Evolutionary conservation across 2,113 vertebrate genomes (phyloP).

Genomic region (Podarcis raffonei): DNA sequence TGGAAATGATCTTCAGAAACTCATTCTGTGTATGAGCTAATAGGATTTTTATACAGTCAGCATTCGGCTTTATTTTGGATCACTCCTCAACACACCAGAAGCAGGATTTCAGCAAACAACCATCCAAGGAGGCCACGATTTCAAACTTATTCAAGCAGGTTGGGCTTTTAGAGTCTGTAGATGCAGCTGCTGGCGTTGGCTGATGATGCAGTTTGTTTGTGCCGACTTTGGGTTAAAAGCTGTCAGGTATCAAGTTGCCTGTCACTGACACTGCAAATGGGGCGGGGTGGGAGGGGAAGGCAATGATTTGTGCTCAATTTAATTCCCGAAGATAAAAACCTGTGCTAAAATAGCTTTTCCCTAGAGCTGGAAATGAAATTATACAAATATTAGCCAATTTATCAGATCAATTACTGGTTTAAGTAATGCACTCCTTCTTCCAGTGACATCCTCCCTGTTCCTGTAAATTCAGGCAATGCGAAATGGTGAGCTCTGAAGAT

Average conservation of each 20-base stretch:
- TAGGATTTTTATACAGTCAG: conserved; percentile 92
- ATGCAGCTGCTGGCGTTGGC: conserved; percentile 80
- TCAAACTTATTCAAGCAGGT: conserved; percentile 95
- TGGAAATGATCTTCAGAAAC: conserved; percentile 91
- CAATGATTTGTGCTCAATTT: conserved; percentile 7
- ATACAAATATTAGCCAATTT: not conserved
- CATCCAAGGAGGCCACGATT: conserved; percentile 89
- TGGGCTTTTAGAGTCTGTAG: conserved; percentile 95
- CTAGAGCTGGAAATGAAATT: not conserved
- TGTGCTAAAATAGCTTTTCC: not conserved
- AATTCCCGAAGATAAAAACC: not conserved
- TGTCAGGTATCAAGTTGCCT: conserved; percentile 80
- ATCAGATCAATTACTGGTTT: not conserved
- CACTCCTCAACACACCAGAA: conserved; percentile 95
- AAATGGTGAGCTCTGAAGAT: not conserved
- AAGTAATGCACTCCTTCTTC: not conserved
- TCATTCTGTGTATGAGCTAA: conserved; percentile 92
- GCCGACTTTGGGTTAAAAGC: conserved; percentile 72
- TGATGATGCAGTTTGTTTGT: conserved; percentile 73
- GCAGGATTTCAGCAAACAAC: conserved; percentile 93
- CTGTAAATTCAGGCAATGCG: not conserved
- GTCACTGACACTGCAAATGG: conserved; percentile 76
- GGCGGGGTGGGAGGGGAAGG: too few relatives aligned
- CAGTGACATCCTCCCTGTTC: too few relatives aligned
- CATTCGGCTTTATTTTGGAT: conserved; percentile 99